Base-by-base conservation (phyloP, 92 coral and sea anemone species). In the Parazoanthus atlanticus region DNA sequence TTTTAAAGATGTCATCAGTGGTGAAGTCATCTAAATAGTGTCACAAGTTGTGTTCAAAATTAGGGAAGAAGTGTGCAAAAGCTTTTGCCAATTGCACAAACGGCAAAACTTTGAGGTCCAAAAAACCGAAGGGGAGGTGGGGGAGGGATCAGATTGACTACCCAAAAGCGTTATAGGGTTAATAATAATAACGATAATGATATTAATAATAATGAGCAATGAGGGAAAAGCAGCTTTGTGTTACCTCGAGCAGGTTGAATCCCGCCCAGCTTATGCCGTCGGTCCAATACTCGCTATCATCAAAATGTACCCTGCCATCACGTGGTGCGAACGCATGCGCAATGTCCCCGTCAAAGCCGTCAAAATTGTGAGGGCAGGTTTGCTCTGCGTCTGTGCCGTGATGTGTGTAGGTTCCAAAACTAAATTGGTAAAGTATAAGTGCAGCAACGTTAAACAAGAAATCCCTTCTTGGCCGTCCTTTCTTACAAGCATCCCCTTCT, bases 231-330 rank as follows among this genome's bases (percentile, higher is more conserved):
- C 15, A 11, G 69, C 28, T 61, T 61, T 0, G 2, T 21, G 9
- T 47, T 46, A 78, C 82, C 82, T 78, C 64, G 6, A 78, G 36
- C 34, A 78, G 40, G 38, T 30, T 49, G 33, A 78, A 78, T 3
- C 82, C 82, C 16, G 82, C 40, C 82, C 82, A 78, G 25, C 82
- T 78, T 9, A 26, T 8, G 8, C 82, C 82, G 10, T 46, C 65
- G 66, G 34, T 10, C 82, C 82, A 78, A 32, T 77, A 77, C 81
- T 77, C 81, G 61, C 81, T 77, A 32, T 77, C 81, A 38, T 77
- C 81, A 46, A 77, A 77, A 23, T 77, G 81, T 43, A 77, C 8
- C 32, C 81, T 58, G 16, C 81, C 81, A 25, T 77, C 81, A 43
- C 61, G 81, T 40, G 81, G 81, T 43, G 81, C 31, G 38, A 77